Base-by-base conservation (phyloP, 2,113 vertebrate genomes). In the Arvicanthis niloticus region DNA sequence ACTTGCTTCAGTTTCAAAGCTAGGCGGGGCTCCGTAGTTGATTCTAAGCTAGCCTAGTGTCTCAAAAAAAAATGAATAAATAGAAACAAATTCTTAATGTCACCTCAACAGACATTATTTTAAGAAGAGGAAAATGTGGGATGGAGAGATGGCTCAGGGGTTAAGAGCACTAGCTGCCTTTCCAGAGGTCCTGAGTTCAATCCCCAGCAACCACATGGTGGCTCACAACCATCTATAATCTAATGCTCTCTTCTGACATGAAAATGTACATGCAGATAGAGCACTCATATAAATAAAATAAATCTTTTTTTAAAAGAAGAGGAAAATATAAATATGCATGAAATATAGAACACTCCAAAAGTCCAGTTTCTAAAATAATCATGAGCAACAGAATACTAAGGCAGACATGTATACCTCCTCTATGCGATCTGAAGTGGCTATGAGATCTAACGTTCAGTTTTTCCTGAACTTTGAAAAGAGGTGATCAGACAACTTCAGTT, bases 361-460 rank as follows among this genome's bases (percentile, higher is more conserved):
- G 93, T 94, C 94, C 91, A 96, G 96, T 97, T 96, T 96, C 60
- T 91, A 92, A 97, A 97, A 96, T 88, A 96, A 96, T 73, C 89
- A 97, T 67, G 76, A 88, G 67, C 85, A 37, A 56, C 76, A 53
- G 86, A 70, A 48, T 60, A 84, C 29, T 68, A 92, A 97, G 92
- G 93, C 45, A 96, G 82, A 72, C 45, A 85, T 73, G 62, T 11
- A 34, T 24, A 48, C 80, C 72, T 93, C 70, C 84, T 76, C 29
- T 21, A 40, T n/a, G 70, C 85, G 89, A 16, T 92, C 65, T 56
- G 58, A 85, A 81, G 65, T 17, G 91, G 77, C 48, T 48, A 48
- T 48, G 48, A 48, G 48, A 48, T 48, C 48, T 48, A 48, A 48
- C 5, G 48, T 48, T 48, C 48, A 48, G 16, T 89, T 86, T 65